Evolutionary conservation across 1,140 invertebrate species (phyloP).

Genomic region (Drosophila repleta): DNA sequence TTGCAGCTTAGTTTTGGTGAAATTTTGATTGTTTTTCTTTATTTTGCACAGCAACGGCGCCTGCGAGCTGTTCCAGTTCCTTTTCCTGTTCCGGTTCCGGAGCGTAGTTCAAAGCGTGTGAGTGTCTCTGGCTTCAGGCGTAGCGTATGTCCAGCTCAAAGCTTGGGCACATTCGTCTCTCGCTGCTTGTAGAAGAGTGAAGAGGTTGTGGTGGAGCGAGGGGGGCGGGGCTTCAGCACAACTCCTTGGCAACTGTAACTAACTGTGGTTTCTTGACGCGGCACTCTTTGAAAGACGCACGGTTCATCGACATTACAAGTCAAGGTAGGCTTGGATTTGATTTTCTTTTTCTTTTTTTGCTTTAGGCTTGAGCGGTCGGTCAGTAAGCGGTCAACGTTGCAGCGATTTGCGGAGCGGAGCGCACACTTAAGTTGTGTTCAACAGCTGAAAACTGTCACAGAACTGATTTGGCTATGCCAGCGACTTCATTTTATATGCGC

Average conservation of each 20-base stretch:
- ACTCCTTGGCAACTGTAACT: conserved; percentile 17
- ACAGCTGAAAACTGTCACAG: conserved; percentile 79
- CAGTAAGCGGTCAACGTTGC: conserved; percentile 8
- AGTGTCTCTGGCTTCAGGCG: conserved; percentile 26
- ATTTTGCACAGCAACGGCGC: conserved; percentile 16
- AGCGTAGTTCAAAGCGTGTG: not conserved
- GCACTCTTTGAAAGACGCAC: conserved; percentile 68
- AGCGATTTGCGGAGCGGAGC: conserved; percentile 11
- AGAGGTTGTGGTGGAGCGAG: conserved; percentile 7
- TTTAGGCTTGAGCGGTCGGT: not conserved
- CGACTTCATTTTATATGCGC: conserved; percentile 71
- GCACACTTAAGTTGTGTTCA: conserved; percentile 69
- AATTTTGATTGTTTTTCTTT: conserved; percentile 72
- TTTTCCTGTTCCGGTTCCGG: not conserved
- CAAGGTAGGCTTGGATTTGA: conserved; percentile 49
- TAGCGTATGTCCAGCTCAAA: conserved; percentile 66
- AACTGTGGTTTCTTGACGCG: conserved; percentile 49
- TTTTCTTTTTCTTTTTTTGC: conserved; percentile 5
- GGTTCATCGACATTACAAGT: conserved; percentile 81
- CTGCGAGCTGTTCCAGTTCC: not conserved
- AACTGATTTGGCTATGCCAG: conserved; percentile 55
- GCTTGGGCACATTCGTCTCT: conserved; percentile 58
- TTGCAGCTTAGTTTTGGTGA: conserved; percentile 63
- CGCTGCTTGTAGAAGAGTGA: not conserved
- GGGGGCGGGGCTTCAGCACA: not conserved